Conservation (phyloP, 2,888 invertebrate species). For the Augochlorella aurata region DNA sequence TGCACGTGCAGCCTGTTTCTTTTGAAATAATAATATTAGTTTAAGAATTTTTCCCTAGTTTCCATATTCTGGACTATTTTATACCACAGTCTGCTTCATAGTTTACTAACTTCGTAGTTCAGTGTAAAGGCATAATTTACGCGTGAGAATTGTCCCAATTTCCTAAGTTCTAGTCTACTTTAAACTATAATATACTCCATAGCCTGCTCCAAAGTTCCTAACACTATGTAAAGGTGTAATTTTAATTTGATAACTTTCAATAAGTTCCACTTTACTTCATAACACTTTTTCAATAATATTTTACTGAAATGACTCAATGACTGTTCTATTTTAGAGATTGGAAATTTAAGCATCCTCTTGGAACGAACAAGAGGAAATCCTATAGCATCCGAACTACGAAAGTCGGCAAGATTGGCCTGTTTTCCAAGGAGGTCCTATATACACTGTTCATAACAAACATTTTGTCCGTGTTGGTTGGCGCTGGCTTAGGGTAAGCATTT, state of each 20-base stretch:
- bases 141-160: background rate
- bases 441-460: conserved; percentile 95
- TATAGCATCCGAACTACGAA: conserved; percentile 88
- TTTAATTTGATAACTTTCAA: no score
- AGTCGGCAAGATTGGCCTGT: conserved; percentile 90
- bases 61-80: background rate
- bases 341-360: conserved; percentile 90
- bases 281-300: background rate
- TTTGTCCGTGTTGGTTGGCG: conserved; percentile 93
- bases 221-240: no score
- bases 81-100: background rate
- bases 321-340: conserved; percentile 86
- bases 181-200: background rate
- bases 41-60: background rate
- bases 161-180: background rate
- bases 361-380: conserved; percentile 85
- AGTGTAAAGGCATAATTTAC: background rate
- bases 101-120: background rate
- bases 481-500: conserved; percentile 90
- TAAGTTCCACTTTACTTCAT: no score
- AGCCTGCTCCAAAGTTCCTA: no score
- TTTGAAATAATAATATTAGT: background rate
- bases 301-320: background rate
- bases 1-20: background rate
- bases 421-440: conserved; percentile 94